Percentiles rank a stretch among this genome's conserved stretches.
phyloP scores from a whole-genome alignment of 2,797 vertebrate species.

The Uromys caudimaculatus region DNA sequence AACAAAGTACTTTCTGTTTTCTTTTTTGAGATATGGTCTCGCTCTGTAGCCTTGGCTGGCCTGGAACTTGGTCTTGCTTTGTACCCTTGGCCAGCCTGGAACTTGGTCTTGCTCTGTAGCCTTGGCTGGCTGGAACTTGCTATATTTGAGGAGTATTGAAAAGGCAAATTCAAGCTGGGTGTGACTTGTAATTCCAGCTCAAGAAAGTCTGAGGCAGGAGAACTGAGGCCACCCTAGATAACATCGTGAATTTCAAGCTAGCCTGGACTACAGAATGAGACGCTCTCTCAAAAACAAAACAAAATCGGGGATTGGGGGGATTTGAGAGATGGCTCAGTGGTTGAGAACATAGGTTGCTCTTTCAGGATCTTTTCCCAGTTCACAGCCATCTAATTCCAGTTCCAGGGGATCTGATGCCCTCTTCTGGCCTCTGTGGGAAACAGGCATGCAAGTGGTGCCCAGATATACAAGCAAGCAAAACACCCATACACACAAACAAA shows the following conservation, averaged over 20 bases:
- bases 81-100: too few relatives aligned
- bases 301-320: neutral
- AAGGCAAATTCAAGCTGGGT: neutral
- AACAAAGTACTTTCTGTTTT: too few relatives aligned
- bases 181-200: neutral
- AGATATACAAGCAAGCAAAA: neutral
- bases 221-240: neutral
- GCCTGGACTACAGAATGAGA: neutral
- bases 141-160: too few relatives aligned
- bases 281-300: neutral
- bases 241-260: neutral
- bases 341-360: neutral
- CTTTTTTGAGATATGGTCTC: too few relatives aligned
- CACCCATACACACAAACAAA: neutral
- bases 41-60: too few relatives aligned
- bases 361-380: neutral
- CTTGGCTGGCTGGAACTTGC: too few relatives aligned
- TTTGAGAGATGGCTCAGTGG: neutral
- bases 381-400: neutral
- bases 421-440: neutral
- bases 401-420: neutral
- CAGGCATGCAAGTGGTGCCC: too few relatives aligned
- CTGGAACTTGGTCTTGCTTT: too few relatives aligned
- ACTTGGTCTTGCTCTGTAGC: too few relatives aligned
- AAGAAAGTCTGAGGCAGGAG: neutral